Evolutionary conservation across 53 echinoderm and acorn worm genomes (phyloP).

Genomic region (Antedon mediterranea): DNA sequence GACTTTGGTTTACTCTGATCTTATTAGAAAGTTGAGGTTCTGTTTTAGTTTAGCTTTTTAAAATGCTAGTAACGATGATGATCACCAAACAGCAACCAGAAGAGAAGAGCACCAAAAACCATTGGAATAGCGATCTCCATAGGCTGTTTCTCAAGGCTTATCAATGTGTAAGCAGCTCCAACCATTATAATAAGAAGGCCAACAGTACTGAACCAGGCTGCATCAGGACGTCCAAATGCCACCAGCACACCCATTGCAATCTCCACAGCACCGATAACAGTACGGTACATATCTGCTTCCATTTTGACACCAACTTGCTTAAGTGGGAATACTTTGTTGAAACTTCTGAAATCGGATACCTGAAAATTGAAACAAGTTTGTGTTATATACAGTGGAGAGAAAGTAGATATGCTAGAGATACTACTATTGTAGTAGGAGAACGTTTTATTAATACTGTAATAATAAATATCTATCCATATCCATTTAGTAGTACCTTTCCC

Average conservation of each 20-base stretch:
- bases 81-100: slow-evolving; percentile 13
- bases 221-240: slow-evolving; percentile 32
- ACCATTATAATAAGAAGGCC: slow-evolving; percentile 34
- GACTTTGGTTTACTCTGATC: too few relatives aligned
- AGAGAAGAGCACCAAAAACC: slow-evolving; percentile 1
- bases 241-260: slow-evolving; percentile 29
- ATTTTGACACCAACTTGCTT: slow-evolving; percentile 22
- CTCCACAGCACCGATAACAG: slow-evolving; percentile 29
- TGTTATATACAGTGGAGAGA: background rate
- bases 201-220: slow-evolving; percentile 16
- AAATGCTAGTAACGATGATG: background rate
- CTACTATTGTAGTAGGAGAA: background rate
- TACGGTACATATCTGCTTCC: slow-evolving; percentile 29
- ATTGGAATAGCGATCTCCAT: slow-evolving; percentile 8
- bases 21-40: too few relatives aligned
- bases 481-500: too few relatives aligned
- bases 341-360: slow-evolving; percentile 18
- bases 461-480: too few relatives aligned
- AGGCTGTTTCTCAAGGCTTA: slow-evolving; percentile 23
- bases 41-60: too few relatives aligned
- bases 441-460: too few relatives aligned
- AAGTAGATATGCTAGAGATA: background rate
- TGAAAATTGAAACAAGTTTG: background rate
- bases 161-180: slow-evolving; percentile 36
- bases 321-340: slow-evolving; percentile 32